Percentiles rank a stretch among this genome's conserved stretches.
Evolutionary conservation across 2,113 vertebrate genomes (phyloP).

Genomic region (Herpetotheres cachinnans): DNA sequence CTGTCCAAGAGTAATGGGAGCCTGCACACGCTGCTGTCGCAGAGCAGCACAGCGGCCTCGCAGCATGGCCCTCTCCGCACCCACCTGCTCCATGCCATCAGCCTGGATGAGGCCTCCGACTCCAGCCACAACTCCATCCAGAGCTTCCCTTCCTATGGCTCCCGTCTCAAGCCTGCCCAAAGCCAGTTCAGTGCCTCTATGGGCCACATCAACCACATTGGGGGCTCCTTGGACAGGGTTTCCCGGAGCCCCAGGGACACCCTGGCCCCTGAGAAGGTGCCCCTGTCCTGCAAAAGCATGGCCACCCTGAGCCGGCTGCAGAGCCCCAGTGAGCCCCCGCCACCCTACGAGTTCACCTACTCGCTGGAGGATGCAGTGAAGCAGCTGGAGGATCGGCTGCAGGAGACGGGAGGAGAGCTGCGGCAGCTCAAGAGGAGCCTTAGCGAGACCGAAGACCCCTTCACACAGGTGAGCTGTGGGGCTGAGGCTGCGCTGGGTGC

Average conservation of each 20-base stretch:
- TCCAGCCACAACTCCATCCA: slow-evolving; percentile 91
- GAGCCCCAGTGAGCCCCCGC: slow-evolving; percentile 81
- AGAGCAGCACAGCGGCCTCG: slow-evolving; percentile 64
- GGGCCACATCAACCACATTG: slow-evolving; percentile 93
- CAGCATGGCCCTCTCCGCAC: slow-evolving; percentile 68
- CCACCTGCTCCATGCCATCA: slow-evolving; percentile 76
- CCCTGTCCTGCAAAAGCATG: slow-evolving; percentile 83
- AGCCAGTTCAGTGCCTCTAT: slow-evolving; percentile 91
- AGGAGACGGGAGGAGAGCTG: slow-evolving; percentile 88
- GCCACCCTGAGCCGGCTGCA: slow-evolving; percentile 84
- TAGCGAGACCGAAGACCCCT: slow-evolving; percentile 86
- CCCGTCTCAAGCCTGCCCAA: slow-evolving; percentile 83
- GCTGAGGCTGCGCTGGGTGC: neutral
- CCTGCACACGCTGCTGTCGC: slow-evolving; percentile 82
- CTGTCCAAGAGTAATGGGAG: slow-evolving; percentile 85
- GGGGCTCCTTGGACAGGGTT: slow-evolving; percentile 87
- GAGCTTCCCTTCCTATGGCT: slow-evolving; percentile 86
- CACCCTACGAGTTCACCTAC: slow-evolving; percentile 88
- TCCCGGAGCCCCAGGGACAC: slow-evolving; percentile 74
- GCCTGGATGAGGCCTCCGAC: slow-evolving; percentile 86
- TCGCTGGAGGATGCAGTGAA: slow-evolving; percentile 86
- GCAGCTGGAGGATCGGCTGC: slow-evolving; percentile 87
- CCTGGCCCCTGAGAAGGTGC: slow-evolving; percentile 66
- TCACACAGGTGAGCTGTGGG: slow-evolving; percentile 81
- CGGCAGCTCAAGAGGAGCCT: slow-evolving; percentile 91